A percentile compares a stretch with the other conserved stretches of the same genome.
Evolutionary conservation across 2,888 invertebrate species (phyloP).

Genomic region (Emmelina monodactyla): DNA sequence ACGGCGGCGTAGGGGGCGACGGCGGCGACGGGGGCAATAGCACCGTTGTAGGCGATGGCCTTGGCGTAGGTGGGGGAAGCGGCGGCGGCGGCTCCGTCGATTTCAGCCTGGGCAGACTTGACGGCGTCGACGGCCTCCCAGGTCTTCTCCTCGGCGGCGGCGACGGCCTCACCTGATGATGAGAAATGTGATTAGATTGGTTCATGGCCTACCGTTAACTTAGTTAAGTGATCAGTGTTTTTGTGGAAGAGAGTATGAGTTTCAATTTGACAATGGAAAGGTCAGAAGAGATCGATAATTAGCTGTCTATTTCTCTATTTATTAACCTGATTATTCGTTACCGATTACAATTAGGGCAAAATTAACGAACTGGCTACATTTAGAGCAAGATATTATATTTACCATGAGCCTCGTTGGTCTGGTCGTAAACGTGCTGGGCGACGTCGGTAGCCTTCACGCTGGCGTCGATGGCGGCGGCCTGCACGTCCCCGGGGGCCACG

Average conservation of each 20-base stretch:
- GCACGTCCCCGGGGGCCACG: neutral
- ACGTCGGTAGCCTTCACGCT: slow-evolving; percentile 1
- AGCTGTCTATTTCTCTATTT: no score
- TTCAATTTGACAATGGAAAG: no score
- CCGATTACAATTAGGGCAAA: no score
- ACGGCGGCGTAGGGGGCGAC: slow-evolving; percentile 1
- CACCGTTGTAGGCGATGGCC: no score
- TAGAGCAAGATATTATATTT: no score
- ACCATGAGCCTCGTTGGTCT: neutral
- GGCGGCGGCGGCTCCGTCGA: neutral
- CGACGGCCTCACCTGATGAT: neutral
- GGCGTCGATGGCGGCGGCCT: slow-evolving; percentile 1
- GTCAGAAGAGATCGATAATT: no score
- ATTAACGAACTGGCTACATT: no score
- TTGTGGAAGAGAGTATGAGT: no score
- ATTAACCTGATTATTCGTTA: no score
- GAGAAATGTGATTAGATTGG: neutral
- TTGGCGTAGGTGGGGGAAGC: neutral
- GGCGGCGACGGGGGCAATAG: neutral
- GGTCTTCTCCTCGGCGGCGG: neutral
- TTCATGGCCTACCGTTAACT: no score
- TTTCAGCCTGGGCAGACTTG: neutral
- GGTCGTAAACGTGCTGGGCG: slow-evolving; percentile 1
- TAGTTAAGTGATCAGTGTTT: no score
- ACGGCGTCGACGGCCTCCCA: neutral